Conservation (phyloP, 2,113 vertebrate genomes). For the Xiphophorus maculatus region DNA sequence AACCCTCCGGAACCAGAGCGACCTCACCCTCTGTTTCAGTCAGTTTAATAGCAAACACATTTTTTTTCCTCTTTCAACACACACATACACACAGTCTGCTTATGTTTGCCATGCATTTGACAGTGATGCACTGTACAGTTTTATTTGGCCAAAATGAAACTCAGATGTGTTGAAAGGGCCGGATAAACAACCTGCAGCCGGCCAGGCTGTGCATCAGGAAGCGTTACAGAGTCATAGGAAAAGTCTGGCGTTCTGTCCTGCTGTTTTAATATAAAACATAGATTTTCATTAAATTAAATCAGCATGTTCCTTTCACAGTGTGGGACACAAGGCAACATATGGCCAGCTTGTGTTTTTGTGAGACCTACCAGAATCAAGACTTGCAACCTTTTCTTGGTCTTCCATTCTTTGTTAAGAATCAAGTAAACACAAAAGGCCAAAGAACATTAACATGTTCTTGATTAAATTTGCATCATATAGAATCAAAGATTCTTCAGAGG, state of each 20-base stretch:
- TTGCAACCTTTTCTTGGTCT: constrained; percentile 45
- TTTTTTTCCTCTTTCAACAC: constrained; percentile 29
- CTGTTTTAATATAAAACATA: constrained; percentile 36
- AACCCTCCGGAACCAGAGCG: constrained; percentile 30
- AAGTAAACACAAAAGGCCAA: constrained; percentile 10
- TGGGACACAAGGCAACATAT: constrained; percentile 30
- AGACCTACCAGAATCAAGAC: constrained; percentile 36
- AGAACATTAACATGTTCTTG: constrained; percentile 12
- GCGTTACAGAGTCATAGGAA: constrained; percentile 36
- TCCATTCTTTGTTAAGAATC: neutral
- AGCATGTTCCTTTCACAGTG: constrained; percentile 33
- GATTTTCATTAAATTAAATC: constrained; percentile 29
- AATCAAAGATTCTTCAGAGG: constrained; percentile 8
- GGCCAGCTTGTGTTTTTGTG: constrained; percentile 18
- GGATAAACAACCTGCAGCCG: constrained; percentile 71
- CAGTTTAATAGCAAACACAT: constrained; percentile 77
- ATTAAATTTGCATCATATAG: constrained; percentile 31
- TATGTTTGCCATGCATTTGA: constrained; percentile 63
- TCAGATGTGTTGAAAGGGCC: constrained; percentile 66
- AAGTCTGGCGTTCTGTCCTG: constrained; percentile 40
- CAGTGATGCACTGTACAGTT: constrained; percentile 67
- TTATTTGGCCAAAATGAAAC: constrained; percentile 65
- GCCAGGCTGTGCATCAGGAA: constrained; percentile 51
- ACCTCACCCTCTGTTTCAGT: constrained; percentile 66
- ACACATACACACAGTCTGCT: constrained; percentile 22